These are phyloP conservation scores for Egretta garzetta DNA, from an alignment of 2,113 vertebrate genomes.

Conservation along the genomic window DNA sequence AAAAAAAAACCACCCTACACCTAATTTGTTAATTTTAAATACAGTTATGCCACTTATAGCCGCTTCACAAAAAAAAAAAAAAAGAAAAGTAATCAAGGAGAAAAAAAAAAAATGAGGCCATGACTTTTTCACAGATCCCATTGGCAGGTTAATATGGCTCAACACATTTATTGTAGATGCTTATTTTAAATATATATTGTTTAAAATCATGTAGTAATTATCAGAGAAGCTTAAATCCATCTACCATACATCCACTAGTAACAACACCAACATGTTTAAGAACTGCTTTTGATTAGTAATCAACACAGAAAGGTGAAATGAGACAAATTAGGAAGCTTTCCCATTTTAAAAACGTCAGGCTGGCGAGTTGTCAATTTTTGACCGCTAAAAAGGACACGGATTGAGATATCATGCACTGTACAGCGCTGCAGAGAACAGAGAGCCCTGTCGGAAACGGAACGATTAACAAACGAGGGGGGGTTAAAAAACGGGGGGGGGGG, in stretches of 20 bases:
- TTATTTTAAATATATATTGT: constrained; percentile 79
- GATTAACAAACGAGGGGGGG: constrained; percentile 20
- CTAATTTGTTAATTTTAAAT: constrained; percentile 73
- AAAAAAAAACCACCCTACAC: constrained; percentile 57
- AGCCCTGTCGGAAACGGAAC: constrained; percentile 55
- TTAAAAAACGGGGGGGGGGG: too few species aligned
- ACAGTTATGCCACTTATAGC: constrained; percentile 78
- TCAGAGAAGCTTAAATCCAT: constrained; percentile 77
- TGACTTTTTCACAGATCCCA: constrained; percentile 80
- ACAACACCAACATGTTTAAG: constrained; percentile 75
- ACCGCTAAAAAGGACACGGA: constrained; percentile 37
- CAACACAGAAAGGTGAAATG: constrained; percentile 70
- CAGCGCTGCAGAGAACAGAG: constrained; percentile 47
- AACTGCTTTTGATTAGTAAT: constrained; percentile 74
- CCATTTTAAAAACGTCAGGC: constrained; percentile 60
- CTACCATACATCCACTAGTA: constrained; percentile 78
- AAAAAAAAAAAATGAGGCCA: constrained; percentile 61
- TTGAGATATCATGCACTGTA: constrained; percentile 68
- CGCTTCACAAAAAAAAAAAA: constrained; percentile 66
- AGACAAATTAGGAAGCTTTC: constrained; percentile 66
- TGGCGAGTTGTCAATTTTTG: constrained; percentile 34
- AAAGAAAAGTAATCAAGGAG: too few species aligned
- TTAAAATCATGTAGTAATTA: constrained; percentile 77
- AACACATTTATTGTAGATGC: constrained; percentile 80
- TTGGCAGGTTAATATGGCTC: constrained; percentile 86